Conservation (phyloP, 2,113 vertebrate genomes). For the Rattus norvegicus region GRCr8 NC_086019.1:157748501-157749000, state of each 20-base stretch:
- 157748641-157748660: neutral
- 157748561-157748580: neutral
- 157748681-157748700: constrained; percentile 64
- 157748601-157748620: neutral
- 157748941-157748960: constrained; percentile 1
- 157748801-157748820: constrained; percentile 68
- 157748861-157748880: constrained; percentile 1
- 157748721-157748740: constrained; percentile 65
- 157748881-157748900: constrained; percentile 63
- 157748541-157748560: neutral
- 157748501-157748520: neutral
- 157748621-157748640: neutral
- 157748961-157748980: constrained; percentile 63
- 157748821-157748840: constrained; percentile 63
- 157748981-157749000: constrained; percentile 30
- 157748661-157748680: neutral
- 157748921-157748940: constrained; percentile 23
- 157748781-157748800: constrained; percentile 18
- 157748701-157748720: constrained; percentile 41
- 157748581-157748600: neutral
- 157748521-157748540: neutral
- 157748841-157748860: constrained; percentile 45
- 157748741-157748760: constrained; percentile 29
- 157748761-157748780: neutral
- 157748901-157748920: constrained; percentile 15